phyloP scores from a whole-genome alignment of 2,113 vertebrate genomes.

The Lucifuga dentata region DNA sequence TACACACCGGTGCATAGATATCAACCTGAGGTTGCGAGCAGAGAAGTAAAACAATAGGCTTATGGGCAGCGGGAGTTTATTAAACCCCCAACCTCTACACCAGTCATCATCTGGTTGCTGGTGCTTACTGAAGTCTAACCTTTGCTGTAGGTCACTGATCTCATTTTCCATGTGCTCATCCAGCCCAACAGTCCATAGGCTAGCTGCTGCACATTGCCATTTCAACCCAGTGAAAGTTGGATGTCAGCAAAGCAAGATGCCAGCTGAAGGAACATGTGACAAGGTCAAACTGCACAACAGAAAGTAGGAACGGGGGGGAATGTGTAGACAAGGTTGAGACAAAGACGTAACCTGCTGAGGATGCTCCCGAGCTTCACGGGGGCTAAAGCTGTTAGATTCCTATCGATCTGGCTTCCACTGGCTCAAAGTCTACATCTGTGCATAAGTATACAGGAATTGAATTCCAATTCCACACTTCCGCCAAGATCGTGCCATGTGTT shows the following conservation, averaged over 20 bases:
- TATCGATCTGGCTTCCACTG: constrained; percentile 62
- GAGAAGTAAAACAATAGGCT: constrained; percentile 57
- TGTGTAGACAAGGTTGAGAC: constrained; percentile 44
- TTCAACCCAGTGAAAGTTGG: constrained; percentile 52
- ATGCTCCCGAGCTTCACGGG: constrained; percentile 46
- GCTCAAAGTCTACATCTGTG: constrained; percentile 62
- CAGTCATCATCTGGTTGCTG: constrained; percentile 62
- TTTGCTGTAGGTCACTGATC: constrained; percentile 77
- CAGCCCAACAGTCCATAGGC: constrained; percentile 56
- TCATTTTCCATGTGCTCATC: constrained; percentile 72
- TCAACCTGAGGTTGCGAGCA: constrained; percentile 29
- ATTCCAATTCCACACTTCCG: constrained; percentile 72
- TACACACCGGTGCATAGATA: constrained; percentile 14
- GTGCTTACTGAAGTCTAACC: constrained; percentile 71
- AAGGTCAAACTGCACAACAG: constrained; percentile 49
- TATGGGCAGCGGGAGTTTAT: constrained; percentile 63
- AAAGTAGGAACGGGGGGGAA: constrained; percentile 19
- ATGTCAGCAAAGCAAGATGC: constrained; percentile 46
- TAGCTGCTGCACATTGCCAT: constrained; percentile 37
- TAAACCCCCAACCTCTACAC: constrained; percentile 52
- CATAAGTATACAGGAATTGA: constrained; percentile 63
- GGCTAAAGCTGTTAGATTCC: constrained; percentile 56
- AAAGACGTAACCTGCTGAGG: constrained; percentile 54
- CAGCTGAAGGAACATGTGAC: constrained; percentile 36
- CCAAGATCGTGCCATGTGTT: constrained; percentile 54